These are phyloP conservation scores for Ostrea denselamellosa DNA, from an alignment of 1,140 invertebrate genomes.

Conservation along the genomic window DNA sequence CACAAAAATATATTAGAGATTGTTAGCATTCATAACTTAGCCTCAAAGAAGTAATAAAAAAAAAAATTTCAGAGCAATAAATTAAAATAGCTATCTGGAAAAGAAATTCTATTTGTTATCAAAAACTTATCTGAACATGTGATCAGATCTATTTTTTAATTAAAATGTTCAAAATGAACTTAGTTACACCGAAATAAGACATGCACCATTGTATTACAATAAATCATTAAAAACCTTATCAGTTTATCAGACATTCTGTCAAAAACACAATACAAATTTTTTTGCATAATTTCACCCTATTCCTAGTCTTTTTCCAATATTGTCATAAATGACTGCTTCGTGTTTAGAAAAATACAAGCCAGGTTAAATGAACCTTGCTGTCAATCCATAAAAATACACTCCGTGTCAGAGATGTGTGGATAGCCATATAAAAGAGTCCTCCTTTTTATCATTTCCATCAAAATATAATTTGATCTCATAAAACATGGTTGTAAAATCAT, in stretches of 20 bases:
- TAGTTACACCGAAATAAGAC: not conserved
- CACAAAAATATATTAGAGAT: not conserved
- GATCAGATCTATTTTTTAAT: conserved; percentile 27
- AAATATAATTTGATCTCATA: conserved; percentile 31
- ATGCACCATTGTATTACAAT: not conserved
- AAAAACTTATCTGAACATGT: conserved; percentile 10
- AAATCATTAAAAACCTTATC: conserved; percentile 34
- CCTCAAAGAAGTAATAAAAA: not conserved
- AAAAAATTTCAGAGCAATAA: not conserved
- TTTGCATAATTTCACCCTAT: conserved; percentile 28
- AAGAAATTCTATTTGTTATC: not conserved
- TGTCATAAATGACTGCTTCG: not conserved
- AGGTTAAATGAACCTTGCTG: conserved; percentile 23
- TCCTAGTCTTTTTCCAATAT: conserved; percentile 1
- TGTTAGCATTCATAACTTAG: conserved; percentile 7
- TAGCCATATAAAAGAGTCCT: not conserved
- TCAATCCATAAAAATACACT: not conserved
- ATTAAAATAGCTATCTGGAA: not conserved
- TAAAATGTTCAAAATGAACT: not conserved
- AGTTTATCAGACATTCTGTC: conserved; percentile 13
- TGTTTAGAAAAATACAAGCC: not conserved
- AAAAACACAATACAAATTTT: not conserved
- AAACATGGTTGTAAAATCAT: conserved; percentile 25
- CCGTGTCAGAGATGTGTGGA: not conserved
- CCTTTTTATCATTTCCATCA: conserved; percentile 15